Base-by-base conservation (phyloP, 1,140 invertebrate genomes). In the Ceratina japonica region DNA sequence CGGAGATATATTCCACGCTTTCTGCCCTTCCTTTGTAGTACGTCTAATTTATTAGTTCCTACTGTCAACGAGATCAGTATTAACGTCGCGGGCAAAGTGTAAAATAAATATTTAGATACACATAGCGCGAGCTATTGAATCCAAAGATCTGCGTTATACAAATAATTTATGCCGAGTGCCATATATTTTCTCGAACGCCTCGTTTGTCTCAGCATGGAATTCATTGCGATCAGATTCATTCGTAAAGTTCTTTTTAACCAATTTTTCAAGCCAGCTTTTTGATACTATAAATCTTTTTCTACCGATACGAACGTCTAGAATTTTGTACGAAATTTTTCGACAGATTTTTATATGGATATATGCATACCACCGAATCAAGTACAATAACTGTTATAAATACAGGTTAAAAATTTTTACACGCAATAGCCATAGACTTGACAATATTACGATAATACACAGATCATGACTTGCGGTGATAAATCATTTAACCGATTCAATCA, bases 81-180 rank as follows among this genome's bases (percentile, higher is more conserved):
- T 31, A 31, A 31, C 27, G 4, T 31, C 27, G 27, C n/a, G 27
- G 27, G 2, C 27, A 31, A 31, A 31, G 27, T 31, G 27, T 31
- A 54, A 54, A 54, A 61, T 3, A 2, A 12, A 24, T 20, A 63
- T 31, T n/a, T n/a, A 31, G 27, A 31, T 4, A n/a, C n/a, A n/a
- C n/a, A n/a, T n/a, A n/a, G n/a, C n/a, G n/a, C n/a, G n/a, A n/a
- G n/a, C n/a, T 16, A 59, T 49, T 72, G n/a, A 0, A 49, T 16
- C 68, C 68, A 78, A 78, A 72, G 75, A 78, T 49, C 44, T 52
- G 71, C 62, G 31, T 56, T 31, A 27, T 78, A 78, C 15, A 13
- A 64, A 78, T 62, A 72, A 77, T 77, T 70, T 77, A 56, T 78
- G 63, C 12, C 1, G 13, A 56, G 15, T 51, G 12, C 52, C 58